Evolutionary conservation across 2,113 vertebrate genomes (phyloP).

Genomic region (Glareola pratincola): DNA sequence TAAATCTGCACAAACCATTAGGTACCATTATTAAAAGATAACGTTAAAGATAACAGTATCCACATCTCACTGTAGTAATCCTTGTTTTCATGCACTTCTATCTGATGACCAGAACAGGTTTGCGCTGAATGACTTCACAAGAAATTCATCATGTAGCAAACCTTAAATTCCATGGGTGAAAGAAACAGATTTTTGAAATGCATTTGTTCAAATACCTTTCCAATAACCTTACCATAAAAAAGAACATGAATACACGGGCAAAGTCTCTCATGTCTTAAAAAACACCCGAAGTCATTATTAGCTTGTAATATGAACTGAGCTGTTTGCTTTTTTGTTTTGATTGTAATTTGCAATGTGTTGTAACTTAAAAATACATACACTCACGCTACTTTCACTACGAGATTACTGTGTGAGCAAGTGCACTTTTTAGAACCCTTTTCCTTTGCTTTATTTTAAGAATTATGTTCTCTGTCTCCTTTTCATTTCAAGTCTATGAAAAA

Average conservation of each 20-base stretch:
- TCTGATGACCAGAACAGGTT: not conserved
- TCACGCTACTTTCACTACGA: not conserved
- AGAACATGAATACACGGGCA: not conserved
- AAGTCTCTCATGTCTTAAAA: not conserved
- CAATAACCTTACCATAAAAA: not conserved
- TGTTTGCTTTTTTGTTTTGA: not conserved
- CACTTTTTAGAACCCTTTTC: not conserved
- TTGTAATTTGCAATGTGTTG: not conserved
- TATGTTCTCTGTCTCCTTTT: not conserved
- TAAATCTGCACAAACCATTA: not conserved
- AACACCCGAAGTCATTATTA: not conserved
- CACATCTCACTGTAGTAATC: not conserved
- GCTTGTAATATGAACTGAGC: not conserved
- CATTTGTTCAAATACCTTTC: not conserved
- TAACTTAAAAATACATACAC: not conserved
- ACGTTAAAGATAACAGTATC: not conserved
- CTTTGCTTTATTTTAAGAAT: not conserved
- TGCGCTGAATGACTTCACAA: not conserved
- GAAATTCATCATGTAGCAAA: not conserved
- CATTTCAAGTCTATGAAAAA: not conserved
- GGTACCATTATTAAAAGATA: not conserved
- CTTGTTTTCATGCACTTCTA: not conserved
- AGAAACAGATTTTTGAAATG: not conserved
- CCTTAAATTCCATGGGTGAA: not conserved
- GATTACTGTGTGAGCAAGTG: not conserved